Evolutionary conservation across 2,888 invertebrate species (phyloP), one percentile per base, ranked within the genome.

Genomic region (Auanema freiburgensis): DNA sequence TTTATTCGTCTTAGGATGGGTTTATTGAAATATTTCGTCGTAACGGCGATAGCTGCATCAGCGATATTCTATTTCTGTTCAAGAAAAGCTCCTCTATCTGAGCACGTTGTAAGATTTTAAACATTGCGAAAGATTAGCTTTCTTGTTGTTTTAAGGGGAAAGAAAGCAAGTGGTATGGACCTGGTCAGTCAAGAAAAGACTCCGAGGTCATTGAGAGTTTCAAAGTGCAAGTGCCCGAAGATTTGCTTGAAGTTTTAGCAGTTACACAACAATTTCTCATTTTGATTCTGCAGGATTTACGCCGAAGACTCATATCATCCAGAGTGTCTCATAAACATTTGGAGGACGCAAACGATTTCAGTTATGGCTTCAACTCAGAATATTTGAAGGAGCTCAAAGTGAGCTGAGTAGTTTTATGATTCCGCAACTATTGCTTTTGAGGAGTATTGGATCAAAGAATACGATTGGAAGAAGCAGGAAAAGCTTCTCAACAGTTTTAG

Each of bases 351-450:
- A 88, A 69, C 42, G 65, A 88, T 6, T 93, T 92, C 84, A 88
- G 89, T 64, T 92, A 92, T 79, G 94, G 94, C 1, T 90, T 93
- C 83, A 91, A 91, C 79, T 85, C 89, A 0, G 87, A 89, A 44
- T 89, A 71, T 42, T 62, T 76, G n/a, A 59, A 63, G 42, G 63
- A 57, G 6, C n/a, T 52, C 21, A 63, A 49, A 8, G 16, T 23
- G 16, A 21, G 8, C 14, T 6, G 16, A 6, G 21, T 8, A 57
- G 24, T 41, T 21, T 18, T 42, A 25, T 57, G 56, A 21, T 23
- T 21, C 21, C 4, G 3, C 57, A 68, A 57, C 33, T 66, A 33
- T 11, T 57, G 4, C 40, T 40, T 46, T 84, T 86, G 0, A 89
- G 88, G 87, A 90, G 51, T 90, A 91, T 84, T 95, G 95, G 95